Percentiles rank a stretch among this genome's conserved stretches.
These are phyloP conservation scores for Meganola albula DNA, from an alignment of 2,888 invertebrate species.

Conservation along the genomic window DNA sequence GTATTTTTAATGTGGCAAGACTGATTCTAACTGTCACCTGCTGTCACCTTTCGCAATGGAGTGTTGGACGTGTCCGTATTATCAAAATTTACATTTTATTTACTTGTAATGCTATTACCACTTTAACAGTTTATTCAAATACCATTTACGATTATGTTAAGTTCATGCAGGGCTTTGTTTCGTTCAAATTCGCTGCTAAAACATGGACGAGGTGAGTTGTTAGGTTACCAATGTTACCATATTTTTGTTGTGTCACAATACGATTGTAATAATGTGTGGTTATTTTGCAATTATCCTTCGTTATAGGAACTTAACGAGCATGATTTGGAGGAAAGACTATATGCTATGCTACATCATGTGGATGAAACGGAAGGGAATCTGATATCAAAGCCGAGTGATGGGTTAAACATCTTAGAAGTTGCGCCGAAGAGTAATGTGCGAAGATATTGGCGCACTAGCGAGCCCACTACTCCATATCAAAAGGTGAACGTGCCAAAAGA, in stretches of 20 bases:
- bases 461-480: conserved; percentile 39
- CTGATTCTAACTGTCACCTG: conserved; percentile 7
- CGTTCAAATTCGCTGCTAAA: conserved; percentile 58
- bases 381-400: conserved; percentile 35
- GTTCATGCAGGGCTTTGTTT: conserved; percentile 58
- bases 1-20: conserved; percentile 11
- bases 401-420: conserved; percentile 37
- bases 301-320: conserved; percentile 72
- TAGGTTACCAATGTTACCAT: conserved; percentile 42
- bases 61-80: conserved; percentile 66
- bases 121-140: conserved; percentile 50
- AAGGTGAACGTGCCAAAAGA: conserved; percentile 44
- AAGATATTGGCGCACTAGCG: conserved; percentile 61
- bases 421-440: conserved; percentile 50
- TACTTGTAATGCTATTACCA: conserved; percentile 61
- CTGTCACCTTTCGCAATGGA: conserved; percentile 56
- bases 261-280: conserved; percentile 28
- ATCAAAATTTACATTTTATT: conserved; percentile 59
- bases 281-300: conserved; percentile 40
- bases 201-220: conserved; percentile 70
- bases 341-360: conserved; percentile 69
- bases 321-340: conserved; percentile 68
- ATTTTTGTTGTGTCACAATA: conserved; percentile 61
- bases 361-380: conserved; percentile 55
- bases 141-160: conserved; percentile 68